phyloP scores from a whole-genome alignment of 2,888 invertebrate genomes.

The Micoletzkya japonica region DNA sequence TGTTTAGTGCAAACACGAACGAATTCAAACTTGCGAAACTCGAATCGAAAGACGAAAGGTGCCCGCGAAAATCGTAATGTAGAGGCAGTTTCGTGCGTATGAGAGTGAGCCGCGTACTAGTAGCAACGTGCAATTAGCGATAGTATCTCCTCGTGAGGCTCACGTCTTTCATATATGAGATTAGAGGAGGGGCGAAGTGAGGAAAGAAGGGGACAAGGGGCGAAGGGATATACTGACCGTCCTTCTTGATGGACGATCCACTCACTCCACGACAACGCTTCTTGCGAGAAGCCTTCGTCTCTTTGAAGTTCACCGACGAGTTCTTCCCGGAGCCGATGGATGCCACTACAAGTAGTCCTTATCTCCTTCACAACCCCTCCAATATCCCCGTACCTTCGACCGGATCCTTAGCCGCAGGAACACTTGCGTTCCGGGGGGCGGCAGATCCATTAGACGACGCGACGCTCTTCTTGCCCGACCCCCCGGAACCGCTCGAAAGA shows the following conservation, averaged over 20 bases:
- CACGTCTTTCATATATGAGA: too few species aligned
- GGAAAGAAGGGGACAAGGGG: too few species aligned
- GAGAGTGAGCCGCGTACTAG: too few species aligned
- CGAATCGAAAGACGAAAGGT: too few species aligned
- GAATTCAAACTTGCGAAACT: too few species aligned
- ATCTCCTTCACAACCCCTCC: neutral
- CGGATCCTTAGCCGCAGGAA: neutral
- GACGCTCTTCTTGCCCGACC: constrained; percentile 5
- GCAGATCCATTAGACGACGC: neutral
- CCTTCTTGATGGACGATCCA: constrained; percentile 37
- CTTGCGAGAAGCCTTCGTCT: constrained; percentile 30
- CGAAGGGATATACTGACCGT: too few species aligned
- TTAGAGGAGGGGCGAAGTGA: too few species aligned
- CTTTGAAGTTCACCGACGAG: neutral
- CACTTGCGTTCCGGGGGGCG: neutral
- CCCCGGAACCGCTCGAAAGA: constrained; percentile 16
- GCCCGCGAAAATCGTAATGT: too few species aligned
- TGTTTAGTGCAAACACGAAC: too few species aligned
- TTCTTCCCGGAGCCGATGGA: constrained; percentile 13
- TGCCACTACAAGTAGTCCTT: neutral
- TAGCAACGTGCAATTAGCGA: too few species aligned
- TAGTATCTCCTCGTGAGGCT: too few species aligned
- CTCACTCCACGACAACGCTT: constrained; percentile 35
- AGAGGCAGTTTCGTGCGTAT: too few species aligned
- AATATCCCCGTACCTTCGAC: neutral